These are phyloP conservation scores for Drosophila diplacantha DNA, from an alignment of 2,888 invertebrate genomes.

Conservation along the genomic window DNA sequence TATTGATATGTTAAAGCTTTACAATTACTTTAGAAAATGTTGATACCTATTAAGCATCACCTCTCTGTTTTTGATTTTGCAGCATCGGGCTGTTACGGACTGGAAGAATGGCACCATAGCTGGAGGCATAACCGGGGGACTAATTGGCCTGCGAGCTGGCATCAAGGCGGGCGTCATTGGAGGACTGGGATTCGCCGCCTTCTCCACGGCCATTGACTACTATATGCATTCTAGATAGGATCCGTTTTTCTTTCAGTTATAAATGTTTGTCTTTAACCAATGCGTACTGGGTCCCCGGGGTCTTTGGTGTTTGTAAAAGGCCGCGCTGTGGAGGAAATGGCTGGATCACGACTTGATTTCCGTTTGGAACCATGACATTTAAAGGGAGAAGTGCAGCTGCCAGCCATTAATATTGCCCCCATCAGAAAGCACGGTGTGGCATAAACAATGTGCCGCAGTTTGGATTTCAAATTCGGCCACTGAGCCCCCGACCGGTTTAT, in stretches of 20 bases:
- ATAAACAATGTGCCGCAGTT: conserved; percentile 65
- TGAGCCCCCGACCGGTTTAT: conserved; percentile 50
- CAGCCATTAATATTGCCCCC: conserved; percentile 54
- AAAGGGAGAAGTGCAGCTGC: conserved; percentile 49
- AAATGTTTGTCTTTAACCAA: conserved; percentile 55
- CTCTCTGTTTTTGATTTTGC: conserved; percentile 37
- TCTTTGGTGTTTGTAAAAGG: conserved; percentile 21
- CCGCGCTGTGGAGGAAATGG: conserved; percentile 43
- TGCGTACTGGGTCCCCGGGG: neutral
- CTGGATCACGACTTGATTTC: conserved; percentile 33
- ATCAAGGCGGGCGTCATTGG: conserved; percentile 95
- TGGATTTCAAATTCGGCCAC: conserved; percentile 58
- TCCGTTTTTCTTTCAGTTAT: conserved; percentile 36
- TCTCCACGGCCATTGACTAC: conserved; percentile 97
- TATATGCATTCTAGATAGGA: conserved; percentile 84
- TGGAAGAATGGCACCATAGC: conserved; percentile 98
- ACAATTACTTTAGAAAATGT: neutral
- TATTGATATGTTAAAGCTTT: neutral
- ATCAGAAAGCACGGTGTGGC: conserved; percentile 48
- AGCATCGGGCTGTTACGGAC: conserved; percentile 93
- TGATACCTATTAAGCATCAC: too few relatives aligned
- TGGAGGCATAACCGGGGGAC: conserved; percentile 94
- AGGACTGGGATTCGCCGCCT: conserved; percentile 97
- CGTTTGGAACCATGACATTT: conserved; percentile 40
- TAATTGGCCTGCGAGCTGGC: conserved; percentile 94